Evolutionary conservation across 1,140 invertebrate genomes (phyloP).

Genomic region (Zaprionus kolodkinae): DNA sequence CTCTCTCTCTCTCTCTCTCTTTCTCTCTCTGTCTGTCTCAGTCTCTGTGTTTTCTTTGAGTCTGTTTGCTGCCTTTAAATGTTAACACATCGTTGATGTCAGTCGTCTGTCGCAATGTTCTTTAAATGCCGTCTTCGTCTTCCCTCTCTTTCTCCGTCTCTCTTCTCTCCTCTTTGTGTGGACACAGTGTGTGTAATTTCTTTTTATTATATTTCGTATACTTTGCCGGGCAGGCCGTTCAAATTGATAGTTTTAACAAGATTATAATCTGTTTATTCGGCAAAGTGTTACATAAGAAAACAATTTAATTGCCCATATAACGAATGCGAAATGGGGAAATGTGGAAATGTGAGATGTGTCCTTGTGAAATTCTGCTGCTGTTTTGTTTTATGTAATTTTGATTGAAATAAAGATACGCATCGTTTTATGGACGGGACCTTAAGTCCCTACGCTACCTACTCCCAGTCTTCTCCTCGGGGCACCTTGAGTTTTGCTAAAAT

Average conservation of each 20-base stretch:
- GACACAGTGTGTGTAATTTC: conserved; percentile 12
- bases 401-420: conserved; percentile 9
- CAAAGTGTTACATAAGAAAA: conserved; percentile 53
- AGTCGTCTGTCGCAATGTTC: conserved; percentile 17
- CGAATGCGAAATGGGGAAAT: conserved; percentile 40
- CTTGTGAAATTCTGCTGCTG: conserved; percentile 26
- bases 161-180: conserved; percentile 13
- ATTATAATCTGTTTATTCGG: conserved; percentile 78
- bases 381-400: conserved; percentile 23
- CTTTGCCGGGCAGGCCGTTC: conserved; percentile 2
- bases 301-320: conserved; percentile 63
- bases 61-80: conserved; percentile 45
- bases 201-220: conserved; percentile 37
- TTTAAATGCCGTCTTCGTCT: conserved; percentile 21
- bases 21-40: background rate
- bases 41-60: conserved; percentile 26
- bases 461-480: background rate
- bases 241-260: conserved; percentile 74
- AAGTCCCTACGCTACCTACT: background rate
- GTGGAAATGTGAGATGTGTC: conserved; percentile 57
- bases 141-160: background rate
- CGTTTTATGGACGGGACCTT: conserved; percentile 13
- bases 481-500: conserved; percentile 10
- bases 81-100: conserved; percentile 67
- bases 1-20: conserved; percentile 18